These are phyloP conservation scores for Pandemis heparana DNA, from an alignment of 2,888 invertebrate species.

Conservation along the genomic window DNA sequence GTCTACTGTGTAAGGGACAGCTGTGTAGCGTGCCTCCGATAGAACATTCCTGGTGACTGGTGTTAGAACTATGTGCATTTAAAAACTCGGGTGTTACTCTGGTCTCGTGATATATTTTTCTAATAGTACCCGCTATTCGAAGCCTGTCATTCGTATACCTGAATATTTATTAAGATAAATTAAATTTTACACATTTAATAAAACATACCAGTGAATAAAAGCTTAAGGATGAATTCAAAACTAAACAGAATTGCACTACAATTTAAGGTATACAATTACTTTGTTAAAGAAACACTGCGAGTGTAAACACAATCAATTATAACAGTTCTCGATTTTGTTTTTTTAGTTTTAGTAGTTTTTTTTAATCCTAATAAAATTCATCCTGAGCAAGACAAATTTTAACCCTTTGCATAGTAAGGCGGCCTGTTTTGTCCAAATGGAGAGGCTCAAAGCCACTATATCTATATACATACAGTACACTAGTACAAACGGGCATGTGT, in stretches of 20 bases:
- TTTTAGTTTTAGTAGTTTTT: too few relatives aligned
- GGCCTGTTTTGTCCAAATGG: too few relatives aligned
- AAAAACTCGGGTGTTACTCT: slow-evolving; percentile 52
- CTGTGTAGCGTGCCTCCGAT: slow-evolving; percentile 50
- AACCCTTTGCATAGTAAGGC: too few relatives aligned
- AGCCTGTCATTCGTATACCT: background rate
- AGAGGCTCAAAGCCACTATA: too few relatives aligned
- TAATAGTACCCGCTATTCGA: slow-evolving; percentile 49
- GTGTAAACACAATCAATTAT: too few relatives aligned
- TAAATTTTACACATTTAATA: background rate
- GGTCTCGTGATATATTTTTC: slow-evolving; percentile 62
- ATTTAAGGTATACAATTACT: background rate
- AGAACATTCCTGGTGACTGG: slow-evolving; percentile 70
- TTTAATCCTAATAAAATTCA: too few relatives aligned
- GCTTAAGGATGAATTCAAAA: background rate
- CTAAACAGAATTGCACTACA: too few relatives aligned
- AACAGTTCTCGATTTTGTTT: too few relatives aligned
- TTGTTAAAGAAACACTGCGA: too few relatives aligned
- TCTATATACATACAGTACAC: too few relatives aligned
- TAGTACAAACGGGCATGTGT: too few relatives aligned
- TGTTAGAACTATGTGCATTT: slow-evolving; percentile 71
- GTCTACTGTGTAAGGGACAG: background rate
- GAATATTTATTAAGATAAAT: background rate
- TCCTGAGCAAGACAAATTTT: too few relatives aligned
- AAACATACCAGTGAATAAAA: background rate